These are phyloP conservation scores for Ariopsis seemanni DNA, from an alignment of 2,113 vertebrate species.

Conservation along the genomic window DNA sequence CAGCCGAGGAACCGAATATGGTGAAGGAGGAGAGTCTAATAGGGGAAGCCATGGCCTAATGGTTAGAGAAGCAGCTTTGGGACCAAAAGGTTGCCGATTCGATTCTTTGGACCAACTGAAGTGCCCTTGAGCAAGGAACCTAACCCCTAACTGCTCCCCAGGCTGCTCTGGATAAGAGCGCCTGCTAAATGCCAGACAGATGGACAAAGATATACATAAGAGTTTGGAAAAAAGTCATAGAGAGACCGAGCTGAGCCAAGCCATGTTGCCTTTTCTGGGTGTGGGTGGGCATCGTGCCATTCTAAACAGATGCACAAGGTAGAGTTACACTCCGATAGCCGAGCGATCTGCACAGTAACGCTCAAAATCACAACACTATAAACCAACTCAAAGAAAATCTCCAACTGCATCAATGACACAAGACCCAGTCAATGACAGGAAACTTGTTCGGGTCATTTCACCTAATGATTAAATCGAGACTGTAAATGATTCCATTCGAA, in stretches of 20 bases:
- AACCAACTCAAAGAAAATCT: not conserved
- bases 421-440: not conserved
- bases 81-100: too few relatives aligned
- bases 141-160: too few relatives aligned
- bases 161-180: too few relatives aligned
- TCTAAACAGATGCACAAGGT: conserved; percentile 68
- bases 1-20: not conserved
- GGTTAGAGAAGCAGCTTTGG: too few relatives aligned
- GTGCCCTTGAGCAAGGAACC: too few relatives aligned
- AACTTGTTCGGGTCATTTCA: not conserved
- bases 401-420: not conserved
- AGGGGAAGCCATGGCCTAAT: too few relatives aligned
- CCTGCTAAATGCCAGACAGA: not conserved
- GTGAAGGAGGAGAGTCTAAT: not conserved
- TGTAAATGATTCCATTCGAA: not conserved
- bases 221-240: conserved; percentile 15
- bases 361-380: conserved; percentile 22
- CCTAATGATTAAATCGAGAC: not conserved
- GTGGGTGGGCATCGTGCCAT: conserved; percentile 59
- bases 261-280: conserved; percentile 61
- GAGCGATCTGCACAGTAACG: not conserved
- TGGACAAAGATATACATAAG: not conserved
- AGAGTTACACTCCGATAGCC: conserved; percentile 60
- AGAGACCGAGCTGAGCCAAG: conserved; percentile 49
- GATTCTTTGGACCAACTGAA: too few relatives aligned